These are phyloP conservation scores for Heliangelus exortis DNA, from an alignment of 2,797 vertebrate species.

Conservation along the genomic window DNA sequence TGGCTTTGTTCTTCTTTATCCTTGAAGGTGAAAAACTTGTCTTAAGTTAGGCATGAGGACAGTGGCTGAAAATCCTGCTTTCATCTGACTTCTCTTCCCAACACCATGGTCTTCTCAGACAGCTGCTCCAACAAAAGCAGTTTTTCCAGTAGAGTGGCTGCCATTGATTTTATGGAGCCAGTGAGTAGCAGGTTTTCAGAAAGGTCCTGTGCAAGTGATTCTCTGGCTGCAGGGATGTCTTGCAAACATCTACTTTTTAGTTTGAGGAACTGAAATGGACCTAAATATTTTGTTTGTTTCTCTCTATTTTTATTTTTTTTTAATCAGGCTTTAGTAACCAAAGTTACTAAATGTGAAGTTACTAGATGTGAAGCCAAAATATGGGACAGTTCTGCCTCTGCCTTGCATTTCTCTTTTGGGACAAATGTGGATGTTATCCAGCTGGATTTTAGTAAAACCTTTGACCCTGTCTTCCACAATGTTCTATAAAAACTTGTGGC, in stretches of 20 bases:
- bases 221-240: neutral
- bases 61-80: neutral
- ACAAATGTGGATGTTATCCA: neutral
- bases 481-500: no score
- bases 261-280: neutral
- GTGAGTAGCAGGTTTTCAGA: neutral
- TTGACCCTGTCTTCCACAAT: no score
- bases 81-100: neutral
- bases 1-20: neutral
- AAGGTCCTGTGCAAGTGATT: neutral
- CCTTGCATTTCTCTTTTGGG: neutral
- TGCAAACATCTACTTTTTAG: neutral
- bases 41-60: neutral
- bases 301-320: no score
- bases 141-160: neutral
- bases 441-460: no score
- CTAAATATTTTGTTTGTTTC: neutral
- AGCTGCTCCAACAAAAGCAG: neutral
- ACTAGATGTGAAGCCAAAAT: neutral
- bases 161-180: neutral
- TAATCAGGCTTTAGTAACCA: neutral
- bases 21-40: neutral
- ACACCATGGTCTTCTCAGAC: neutral
- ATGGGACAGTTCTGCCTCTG: neutral
- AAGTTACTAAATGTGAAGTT: no score